phyloP scores from a whole-genome alignment of 2,888 invertebrate species.

The Cryptus armator region DNA sequence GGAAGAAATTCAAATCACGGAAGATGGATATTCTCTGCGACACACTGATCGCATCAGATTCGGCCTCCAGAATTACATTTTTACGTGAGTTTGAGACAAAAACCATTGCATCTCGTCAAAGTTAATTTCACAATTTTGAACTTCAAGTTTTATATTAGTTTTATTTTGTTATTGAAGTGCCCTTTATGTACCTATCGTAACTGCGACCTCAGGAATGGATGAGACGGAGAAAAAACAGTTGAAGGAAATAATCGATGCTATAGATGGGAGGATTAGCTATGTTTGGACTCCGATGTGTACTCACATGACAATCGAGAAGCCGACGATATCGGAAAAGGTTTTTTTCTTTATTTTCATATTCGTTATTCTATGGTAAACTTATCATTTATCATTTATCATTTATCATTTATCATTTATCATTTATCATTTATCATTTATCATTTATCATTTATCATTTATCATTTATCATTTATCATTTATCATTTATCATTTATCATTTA shows the following conservation, averaged over 20 bases:
- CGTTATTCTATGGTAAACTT: not conserved
- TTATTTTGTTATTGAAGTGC: constrained; percentile 11
- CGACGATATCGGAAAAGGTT: constrained; percentile 64
- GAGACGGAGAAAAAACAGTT: constrained; percentile 36
- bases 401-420: too few species aligned
- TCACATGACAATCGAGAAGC: constrained; percentile 55
- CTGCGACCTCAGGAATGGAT: constrained; percentile 49
- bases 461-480: too few species aligned
- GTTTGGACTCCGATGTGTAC: constrained; percentile 50
- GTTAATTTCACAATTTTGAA: not conserved
- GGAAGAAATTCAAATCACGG: not conserved
- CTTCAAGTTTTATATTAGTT: not conserved
- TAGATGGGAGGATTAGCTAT: constrained; percentile 44
- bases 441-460: too few species aligned
- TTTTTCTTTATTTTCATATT: too few species aligned
- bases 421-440: too few species aligned
- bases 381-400: not conserved
- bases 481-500: too few species aligned
- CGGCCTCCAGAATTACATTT: constrained; percentile 52
- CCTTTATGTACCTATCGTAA: constrained; percentile 54
- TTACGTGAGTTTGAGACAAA: constrained; percentile 35
- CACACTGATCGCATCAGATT: constrained; percentile 55
- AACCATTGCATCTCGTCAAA: not conserved
- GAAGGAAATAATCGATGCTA: constrained; percentile 23
- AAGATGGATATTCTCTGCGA: constrained; percentile 21